Conservation (phyloP, 1,140 invertebrate genomes). For the Trachymyrmex cornetzi region DNA sequence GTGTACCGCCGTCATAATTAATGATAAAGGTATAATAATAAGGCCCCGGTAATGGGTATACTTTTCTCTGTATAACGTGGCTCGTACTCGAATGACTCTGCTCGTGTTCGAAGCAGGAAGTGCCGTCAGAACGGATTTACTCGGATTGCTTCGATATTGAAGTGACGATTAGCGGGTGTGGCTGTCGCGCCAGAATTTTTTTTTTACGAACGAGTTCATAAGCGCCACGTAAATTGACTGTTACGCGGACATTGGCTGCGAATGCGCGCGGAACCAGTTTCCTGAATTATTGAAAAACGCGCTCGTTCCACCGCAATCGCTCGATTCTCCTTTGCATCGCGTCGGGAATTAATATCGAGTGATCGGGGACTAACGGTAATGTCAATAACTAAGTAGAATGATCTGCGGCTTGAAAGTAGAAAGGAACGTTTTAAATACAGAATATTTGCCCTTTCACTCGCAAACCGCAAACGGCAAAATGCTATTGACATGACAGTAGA, state of each 20-base stretch:
- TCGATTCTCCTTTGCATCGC: constrained; percentile 20
- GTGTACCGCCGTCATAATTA: constrained; percentile 66
- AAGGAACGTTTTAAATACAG: constrained; percentile 29
- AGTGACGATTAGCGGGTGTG: constrained; percentile 72
- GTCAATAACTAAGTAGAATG: constrained; percentile 15
- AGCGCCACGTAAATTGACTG: constrained; percentile 28
- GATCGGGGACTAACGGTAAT: constrained; percentile 54
- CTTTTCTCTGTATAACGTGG: constrained; percentile 47
- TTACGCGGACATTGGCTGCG: not conserved
- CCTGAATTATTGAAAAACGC: constrained; percentile 50
- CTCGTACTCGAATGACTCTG: constrained; percentile 50
- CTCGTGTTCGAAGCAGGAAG: constrained; percentile 60
- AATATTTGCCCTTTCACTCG: constrained; percentile 23
- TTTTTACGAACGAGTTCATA: constrained; percentile 53
- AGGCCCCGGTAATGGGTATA: constrained; percentile 49
- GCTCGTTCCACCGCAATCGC: not conserved
- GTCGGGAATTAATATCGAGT: constrained; percentile 19
- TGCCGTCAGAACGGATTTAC: constrained; percentile 33
- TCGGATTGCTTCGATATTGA: constrained; percentile 36
- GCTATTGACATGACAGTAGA: not conserved
- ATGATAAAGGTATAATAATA: constrained; percentile 56
- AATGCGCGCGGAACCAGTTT: constrained; percentile 44
- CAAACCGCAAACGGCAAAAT: not conserved
- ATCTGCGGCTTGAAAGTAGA: constrained; percentile 18
- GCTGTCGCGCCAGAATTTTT: constrained; percentile 58